Evolutionary conservation across 92 coral and sea anemone genomes (phyloP).

Genomic region (Palythoa grandiflora): DNA sequence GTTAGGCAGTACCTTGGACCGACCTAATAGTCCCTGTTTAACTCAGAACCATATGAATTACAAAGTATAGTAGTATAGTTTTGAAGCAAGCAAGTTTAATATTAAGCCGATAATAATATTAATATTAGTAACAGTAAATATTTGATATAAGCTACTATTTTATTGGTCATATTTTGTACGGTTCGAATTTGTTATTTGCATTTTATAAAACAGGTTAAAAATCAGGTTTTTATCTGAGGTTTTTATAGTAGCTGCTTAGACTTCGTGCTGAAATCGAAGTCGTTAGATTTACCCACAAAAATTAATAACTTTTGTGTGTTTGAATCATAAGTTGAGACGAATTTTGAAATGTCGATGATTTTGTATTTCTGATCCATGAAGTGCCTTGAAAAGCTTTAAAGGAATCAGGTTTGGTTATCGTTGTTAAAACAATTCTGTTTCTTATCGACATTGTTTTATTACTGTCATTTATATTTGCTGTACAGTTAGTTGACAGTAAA

Average conservation of each 20-base stretch:
- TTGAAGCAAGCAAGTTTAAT: background rate
- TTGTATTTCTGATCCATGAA: constrained; percentile 18
- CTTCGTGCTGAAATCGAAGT: background rate
- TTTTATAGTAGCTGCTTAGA: background rate
- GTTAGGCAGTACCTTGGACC: background rate
- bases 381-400: background rate
- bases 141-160: background rate
- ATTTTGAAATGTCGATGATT: background rate
- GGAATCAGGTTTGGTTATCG: background rate
- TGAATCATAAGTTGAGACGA: background rate
- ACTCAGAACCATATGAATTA: background rate
- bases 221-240: background rate
- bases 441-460: background rate
- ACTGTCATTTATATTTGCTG: background rate
- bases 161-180: constrained; percentile 14
- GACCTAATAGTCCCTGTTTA: background rate
- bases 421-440: background rate
- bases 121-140: too few relatives aligned
- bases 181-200: constrained; percentile 15
- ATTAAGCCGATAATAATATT: background rate
- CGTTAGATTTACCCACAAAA: background rate
- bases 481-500: background rate
- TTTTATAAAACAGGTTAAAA: background rate
- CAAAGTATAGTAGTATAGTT: background rate
- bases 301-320: background rate